Evolutionary conservation across 2,113 vertebrate genomes (phyloP), one percentile per base, ranked within the genome.

Genomic region (Seriola aureovittata): DNA sequence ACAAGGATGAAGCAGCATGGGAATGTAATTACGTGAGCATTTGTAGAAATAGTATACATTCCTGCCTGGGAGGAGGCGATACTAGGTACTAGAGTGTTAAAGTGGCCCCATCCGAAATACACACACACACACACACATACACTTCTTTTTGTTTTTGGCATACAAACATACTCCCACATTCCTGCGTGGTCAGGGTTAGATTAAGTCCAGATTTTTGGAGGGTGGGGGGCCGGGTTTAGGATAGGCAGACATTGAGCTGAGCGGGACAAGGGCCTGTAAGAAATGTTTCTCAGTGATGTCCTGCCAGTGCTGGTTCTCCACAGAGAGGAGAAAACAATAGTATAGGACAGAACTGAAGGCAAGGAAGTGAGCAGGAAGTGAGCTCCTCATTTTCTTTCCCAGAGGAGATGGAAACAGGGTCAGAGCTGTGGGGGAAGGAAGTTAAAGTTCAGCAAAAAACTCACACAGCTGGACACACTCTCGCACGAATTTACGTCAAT

Each of bases 241-340:
- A 68, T 21, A 25, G 59, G 46, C 32, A 40, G 78, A 75, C 32
- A 14, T 71, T 72, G 75, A 57, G 70, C 16, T 64, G 68, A 73
- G 58, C 1, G 3, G 38, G 50, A 34, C 58, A n/a, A 55, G 19
- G 36, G 16, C 17, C 72, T 55, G 59, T 23, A 32, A 50, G 60
- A 68, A 69, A 32, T 46, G 40, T 23, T 57, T 81, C 25, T 78
- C 50, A 4, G 54, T 74, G 72, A 85, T 80, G 71, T 81, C 67
- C 67, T 78, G 75, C 71, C 72, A 80, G 74, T 8, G 8, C 55
- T 59, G 55, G 50, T 76, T 48, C 16, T 85, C 80, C 71, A 50
- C 38, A 6, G 65, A 69, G 66, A 86, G 32, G 42, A 82, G 23
- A 68, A 80, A 90, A 95, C 88, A 93, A 92, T 91, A 81, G 40